These are phyloP conservation scores for Drosophila vallismaia DNA, from an alignment of 2,888 invertebrate species.

Conservation along the genomic window DNA sequence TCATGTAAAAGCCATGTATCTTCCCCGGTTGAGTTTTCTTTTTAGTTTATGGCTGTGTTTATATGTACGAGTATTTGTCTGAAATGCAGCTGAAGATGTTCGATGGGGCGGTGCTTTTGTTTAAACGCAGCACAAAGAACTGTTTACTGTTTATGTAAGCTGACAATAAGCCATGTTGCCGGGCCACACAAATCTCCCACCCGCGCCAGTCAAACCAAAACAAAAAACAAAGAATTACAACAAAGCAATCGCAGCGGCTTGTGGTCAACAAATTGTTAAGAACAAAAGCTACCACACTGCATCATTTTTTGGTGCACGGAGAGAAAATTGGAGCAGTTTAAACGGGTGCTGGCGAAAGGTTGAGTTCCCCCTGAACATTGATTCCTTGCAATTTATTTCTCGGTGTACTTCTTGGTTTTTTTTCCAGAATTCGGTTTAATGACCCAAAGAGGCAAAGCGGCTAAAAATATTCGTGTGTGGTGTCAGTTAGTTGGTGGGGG, in stretches of 20 bases:
- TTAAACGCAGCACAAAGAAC: constrained; percentile 20
- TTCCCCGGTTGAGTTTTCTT: constrained; percentile 6
- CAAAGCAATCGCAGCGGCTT: constrained; percentile 39
- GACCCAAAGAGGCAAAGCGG: constrained; percentile 60
- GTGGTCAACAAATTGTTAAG: constrained; percentile 67
- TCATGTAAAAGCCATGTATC: constrained; percentile 50
- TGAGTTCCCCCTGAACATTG: not conserved
- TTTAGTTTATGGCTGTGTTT: not conserved
- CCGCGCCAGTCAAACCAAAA: constrained; percentile 31
- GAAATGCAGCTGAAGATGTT: constrained; percentile 23
- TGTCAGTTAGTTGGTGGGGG: constrained; percentile 35
- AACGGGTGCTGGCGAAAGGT: not conserved
- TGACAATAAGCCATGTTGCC: constrained; percentile 37
- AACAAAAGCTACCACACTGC: constrained; percentile 63
- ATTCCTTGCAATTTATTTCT: constrained; percentile 1
- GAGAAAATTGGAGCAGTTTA: not conserved
- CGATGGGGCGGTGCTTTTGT: constrained; percentile 39
- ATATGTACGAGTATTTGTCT: constrained; percentile 14
- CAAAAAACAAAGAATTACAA: constrained; percentile 22
- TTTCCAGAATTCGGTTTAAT: constrained; percentile 65
- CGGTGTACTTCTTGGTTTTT: constrained; percentile 21
- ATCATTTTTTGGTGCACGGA: constrained; percentile 11
- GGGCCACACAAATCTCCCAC: constrained; percentile 55
- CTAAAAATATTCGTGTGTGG: constrained; percentile 68
- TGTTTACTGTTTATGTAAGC: constrained; percentile 43